These are phyloP conservation scores for Eupithecia centaureata DNA, from an alignment of 2,888 invertebrate species.

Conservation along the genomic window DNA sequence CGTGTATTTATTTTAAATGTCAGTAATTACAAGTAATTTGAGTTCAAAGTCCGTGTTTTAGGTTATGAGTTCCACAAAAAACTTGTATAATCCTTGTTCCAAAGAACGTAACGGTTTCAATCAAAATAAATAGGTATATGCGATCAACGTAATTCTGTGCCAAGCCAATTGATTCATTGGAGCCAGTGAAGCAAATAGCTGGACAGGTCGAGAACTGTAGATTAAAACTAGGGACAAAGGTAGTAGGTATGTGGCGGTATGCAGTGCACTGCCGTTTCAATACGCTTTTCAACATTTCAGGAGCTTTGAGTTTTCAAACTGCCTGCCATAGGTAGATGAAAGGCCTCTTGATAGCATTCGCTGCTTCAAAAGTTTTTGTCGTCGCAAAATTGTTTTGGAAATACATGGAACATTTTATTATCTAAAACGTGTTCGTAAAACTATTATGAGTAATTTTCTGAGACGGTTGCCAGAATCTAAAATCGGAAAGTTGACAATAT, in stretches of 20 bases:
- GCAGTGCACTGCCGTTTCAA: neutral
- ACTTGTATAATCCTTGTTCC: slow-evolving; percentile 17
- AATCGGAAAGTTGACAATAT: neutral
- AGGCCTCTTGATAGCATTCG: neutral
- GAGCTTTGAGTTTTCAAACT: slow-evolving; percentile 6
- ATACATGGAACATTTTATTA: neutral
- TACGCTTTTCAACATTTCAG: neutral
- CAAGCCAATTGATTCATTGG: slow-evolving; percentile 21
- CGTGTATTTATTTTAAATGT: slow-evolving; percentile 17
- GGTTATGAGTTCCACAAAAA: slow-evolving; percentile 26
- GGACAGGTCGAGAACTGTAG: slow-evolving; percentile 1
- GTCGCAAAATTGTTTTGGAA: neutral
- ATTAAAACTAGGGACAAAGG: slow-evolving; percentile 20
- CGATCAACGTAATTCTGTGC: slow-evolving; percentile 9
- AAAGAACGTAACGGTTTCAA: slow-evolving; percentile 10
- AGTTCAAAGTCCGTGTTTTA: slow-evolving; percentile 30
- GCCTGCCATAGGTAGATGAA: neutral
- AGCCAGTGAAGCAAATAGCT: slow-evolving; percentile 18
- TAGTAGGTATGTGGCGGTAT: neutral
- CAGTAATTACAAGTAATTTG: slow-evolving; percentile 31
- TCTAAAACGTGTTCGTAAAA: neutral
- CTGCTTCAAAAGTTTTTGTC: neutral
- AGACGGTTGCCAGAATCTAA: neutral
- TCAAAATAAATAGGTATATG: slow-evolving; percentile 9
- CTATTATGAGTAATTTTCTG: neutral